Evolutionary conservation across 2,797 vertebrate species (phyloP).

Genomic region (Vultur gryphus): DNA sequence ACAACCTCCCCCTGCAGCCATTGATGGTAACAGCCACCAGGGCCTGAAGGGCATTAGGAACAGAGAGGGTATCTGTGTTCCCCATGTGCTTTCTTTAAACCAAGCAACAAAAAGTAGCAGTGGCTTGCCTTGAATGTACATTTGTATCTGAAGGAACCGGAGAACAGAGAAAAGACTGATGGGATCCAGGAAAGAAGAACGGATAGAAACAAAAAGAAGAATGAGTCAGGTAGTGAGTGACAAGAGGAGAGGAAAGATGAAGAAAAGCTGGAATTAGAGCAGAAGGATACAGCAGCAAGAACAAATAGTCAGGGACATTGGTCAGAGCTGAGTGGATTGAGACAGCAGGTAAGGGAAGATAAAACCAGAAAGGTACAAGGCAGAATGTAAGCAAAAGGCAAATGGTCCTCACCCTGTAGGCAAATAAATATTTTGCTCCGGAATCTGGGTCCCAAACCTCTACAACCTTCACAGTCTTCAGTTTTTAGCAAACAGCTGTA

Average conservation of each 20-base stretch:
- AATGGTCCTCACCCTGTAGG: background rate
- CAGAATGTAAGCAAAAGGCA: slow-evolving; percentile 1
- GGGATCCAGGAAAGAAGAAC: background rate
- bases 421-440: background rate
- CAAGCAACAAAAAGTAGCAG: background rate
- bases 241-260: background rate
- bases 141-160: background rate
- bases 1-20: background rate
- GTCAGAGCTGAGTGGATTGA: background rate
- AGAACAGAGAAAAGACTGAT: background rate
- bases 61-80: background rate
- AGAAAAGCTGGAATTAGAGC: background rate
- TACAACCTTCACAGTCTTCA: background rate
- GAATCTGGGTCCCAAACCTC: background rate
- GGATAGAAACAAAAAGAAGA: background rate
- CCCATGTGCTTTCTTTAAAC: background rate
- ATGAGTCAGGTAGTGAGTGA: background rate
- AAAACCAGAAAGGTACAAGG: background rate
- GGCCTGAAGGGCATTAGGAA: background rate
- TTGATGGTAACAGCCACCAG: background rate
- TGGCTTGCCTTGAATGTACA: background rate
- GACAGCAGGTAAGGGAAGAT: background rate
- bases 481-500: background rate
- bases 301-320: background rate
- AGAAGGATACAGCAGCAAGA: background rate